Base-by-base conservation (phyloP, 2,888 invertebrate genomes). In the Leptinotarsa rubiginosa region DNA sequence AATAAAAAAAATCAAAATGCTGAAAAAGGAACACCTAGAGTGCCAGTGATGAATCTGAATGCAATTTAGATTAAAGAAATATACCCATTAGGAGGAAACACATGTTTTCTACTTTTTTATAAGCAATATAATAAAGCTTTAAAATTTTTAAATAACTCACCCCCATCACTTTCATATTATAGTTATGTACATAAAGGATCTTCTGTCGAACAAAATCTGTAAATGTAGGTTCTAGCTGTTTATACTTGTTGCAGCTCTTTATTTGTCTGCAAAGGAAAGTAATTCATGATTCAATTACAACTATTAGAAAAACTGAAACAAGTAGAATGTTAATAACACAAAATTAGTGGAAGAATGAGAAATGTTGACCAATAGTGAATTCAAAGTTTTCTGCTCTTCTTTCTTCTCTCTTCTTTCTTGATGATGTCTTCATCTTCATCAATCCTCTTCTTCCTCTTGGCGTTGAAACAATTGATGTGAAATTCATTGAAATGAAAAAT, bases 111-210 rank as follows among this genome's bases (percentile, higher is more conserved):
- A 50, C 47, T 13, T 4, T 56, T 47, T 16, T 31, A 66, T 62
- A 59, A 59, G 31, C 16, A 70, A 70, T 52, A 66, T 65, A 20
- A 54, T 18, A 18, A 41, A 56, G 31, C 59, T 31, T 15, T 1
- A 5, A 15, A 59, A 15, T 41, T 22, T 31, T 47, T 0, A 4
- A 22, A 49, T 22, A 65, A 78, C 73, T 73, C 77, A 83, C 83
- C 81, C 81, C 74, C 13, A 80, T 79, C 54, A 82, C 79, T 72
- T 79, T 79, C 69, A 77, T 74, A 77, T 83, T 83, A 65, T 81
- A 83, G 10, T 82, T 80, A 76, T 83, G 82, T 49, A 82, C 74
- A 65, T 73, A 79, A 15, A 79, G 62, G 16, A 83, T 77, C 76
- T 79, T 79, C 74, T 76, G 75, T 65, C 79, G 72, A 31, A 83